Evolutionary conservation across 2,888 invertebrate genomes (phyloP).

Genomic region (Synanthedon andrenaeformis): DNA sequence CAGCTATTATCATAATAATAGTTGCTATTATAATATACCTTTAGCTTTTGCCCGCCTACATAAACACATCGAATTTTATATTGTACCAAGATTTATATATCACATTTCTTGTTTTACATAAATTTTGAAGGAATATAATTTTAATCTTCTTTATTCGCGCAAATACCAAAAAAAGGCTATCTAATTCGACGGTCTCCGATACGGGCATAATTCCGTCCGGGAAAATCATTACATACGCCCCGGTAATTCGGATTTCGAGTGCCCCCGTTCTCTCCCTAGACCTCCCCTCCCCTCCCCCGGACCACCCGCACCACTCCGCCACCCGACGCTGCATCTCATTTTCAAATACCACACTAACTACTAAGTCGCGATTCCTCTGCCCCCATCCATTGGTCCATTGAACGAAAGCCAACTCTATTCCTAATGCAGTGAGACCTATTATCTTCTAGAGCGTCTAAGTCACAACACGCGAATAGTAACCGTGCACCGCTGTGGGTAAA

Average conservation of each 20-base stretch:
- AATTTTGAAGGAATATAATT: too few relatives aligned
- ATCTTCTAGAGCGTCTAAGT: slow-evolving; percentile 7
- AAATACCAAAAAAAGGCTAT: neutral
- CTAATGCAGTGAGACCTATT: slow-evolving; percentile 2
- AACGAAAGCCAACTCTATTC: slow-evolving; percentile 40
- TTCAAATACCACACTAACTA: slow-evolving; percentile 54
- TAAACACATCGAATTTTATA: too few relatives aligned
- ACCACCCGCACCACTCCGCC: slow-evolving; percentile 10
- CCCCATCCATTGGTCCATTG: slow-evolving; percentile 18
- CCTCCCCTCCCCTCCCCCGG: slow-evolving; percentile 13
- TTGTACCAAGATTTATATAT: too few relatives aligned
- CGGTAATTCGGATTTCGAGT: slow-evolving; percentile 67
- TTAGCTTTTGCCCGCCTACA: too few relatives aligned
- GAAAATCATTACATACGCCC: slow-evolving; percentile 70
- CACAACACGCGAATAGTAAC: slow-evolving; percentile 47
- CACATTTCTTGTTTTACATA: too few relatives aligned
- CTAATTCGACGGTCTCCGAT: slow-evolving; percentile 40
- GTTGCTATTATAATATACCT: too few relatives aligned
- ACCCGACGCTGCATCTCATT: slow-evolving; percentile 64
- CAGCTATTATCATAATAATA: too few relatives aligned
- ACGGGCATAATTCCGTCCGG: slow-evolving; percentile 62
- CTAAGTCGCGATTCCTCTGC: slow-evolving; percentile 45
- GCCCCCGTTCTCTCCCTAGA: slow-evolving; percentile 12
- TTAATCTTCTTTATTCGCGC: too few relatives aligned
- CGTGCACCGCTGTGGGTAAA: slow-evolving; percentile 44